Base-by-base conservation (phyloP, 2,113 vertebrate species). In the Mugil cephalus region DNA sequence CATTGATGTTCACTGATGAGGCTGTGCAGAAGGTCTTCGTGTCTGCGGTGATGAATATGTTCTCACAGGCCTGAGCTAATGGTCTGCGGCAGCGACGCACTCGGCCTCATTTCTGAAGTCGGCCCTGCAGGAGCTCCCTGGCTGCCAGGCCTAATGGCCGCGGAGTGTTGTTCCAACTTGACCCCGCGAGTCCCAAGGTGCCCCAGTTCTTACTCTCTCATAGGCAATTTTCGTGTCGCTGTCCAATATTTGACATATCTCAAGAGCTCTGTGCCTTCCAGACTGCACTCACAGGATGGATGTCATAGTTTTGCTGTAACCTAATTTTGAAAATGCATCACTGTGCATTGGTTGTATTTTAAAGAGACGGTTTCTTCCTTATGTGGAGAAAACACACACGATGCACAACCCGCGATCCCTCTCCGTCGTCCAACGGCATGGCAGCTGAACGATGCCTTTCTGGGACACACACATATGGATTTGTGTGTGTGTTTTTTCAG, bases 201-300 rank as follows among this genome's bases (percentile, higher is more conserved):
- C 69, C 43, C 60, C 56, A 24, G 19, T 62, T 86, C 43, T 66
- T 71, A 51, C 61, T 65, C 69, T 89, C 77, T 87, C 66, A 89
- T 36, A 65, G 55, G 67, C 86, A 86, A 84, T 89, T 89, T 85
- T 87, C 83, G 70, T 88, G 59, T 88, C 79, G 17, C 66, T 54
- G 58, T 73, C 69, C 53, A 73, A 60, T 61, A 82, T 71, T 36
- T 82, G 82, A 86, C 84, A 74, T 88, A 69, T 80, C 76, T 77
- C 68, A 78, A 87, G 85, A 83, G 80, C 64, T 69, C 74, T 69
- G 45, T 46, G 56, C 72, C 68, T 70, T 78, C 54, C 42, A 65
- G 68, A 48, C 65, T 46, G 51, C 5, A 35, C 19, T 69, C 48
- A 19, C 34, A 38, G n/a, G 34, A 52, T 24, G 58, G 15, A 79